Evolutionary conservation across 1,140 invertebrate species (phyloP).

Genomic region (Sycobia sp.): DNA sequence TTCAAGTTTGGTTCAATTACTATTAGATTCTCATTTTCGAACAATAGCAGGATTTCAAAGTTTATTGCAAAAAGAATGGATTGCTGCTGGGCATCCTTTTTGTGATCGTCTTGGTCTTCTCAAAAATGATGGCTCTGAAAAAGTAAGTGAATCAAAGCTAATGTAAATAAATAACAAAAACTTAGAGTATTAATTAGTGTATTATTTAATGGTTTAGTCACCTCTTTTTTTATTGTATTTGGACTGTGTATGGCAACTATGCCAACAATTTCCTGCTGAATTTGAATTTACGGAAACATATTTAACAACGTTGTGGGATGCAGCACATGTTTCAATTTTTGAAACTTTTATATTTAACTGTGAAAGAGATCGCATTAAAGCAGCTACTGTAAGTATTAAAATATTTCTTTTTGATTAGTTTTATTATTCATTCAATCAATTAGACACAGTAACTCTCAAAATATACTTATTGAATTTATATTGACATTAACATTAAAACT

Average conservation of each 20-base stretch:
- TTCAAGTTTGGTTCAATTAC: conserved; percentile 83
- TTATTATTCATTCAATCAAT: no score
- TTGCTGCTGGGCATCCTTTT: conserved; percentile 90
- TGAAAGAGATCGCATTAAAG: conserved; percentile 70
- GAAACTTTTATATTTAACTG: conserved; percentile 92
- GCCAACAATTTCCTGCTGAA: conserved; percentile 82
- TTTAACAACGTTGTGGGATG: conserved; percentile 89
- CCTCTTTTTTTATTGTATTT: conserved; percentile 90
- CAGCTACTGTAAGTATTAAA: conserved; percentile 59
- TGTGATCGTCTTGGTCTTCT: conserved; percentile 73
- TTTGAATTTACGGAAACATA: conserved; percentile 95
- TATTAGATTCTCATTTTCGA: conserved; percentile 83
- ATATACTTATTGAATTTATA: no score
- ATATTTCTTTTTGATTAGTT: no score
- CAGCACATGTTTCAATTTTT: conserved; percentile 82
- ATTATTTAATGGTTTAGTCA: conserved; percentile 60
- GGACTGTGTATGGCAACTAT: conserved; percentile 92
- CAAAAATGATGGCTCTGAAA: conserved; percentile 60
- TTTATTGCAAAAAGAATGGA: conserved; percentile 93
- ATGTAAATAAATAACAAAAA: background rate
- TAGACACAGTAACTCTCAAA: no score
- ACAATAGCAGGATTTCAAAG: conserved; percentile 89
- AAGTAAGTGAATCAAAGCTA: conserved; percentile 51
- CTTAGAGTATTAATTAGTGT: background rate
- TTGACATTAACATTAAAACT: no score